A percentile compares a stretch with the other conserved stretches of the same genome.
These are phyloP conservation scores for Clitarchus hookeri DNA, from an alignment of 2,888 invertebrate species.

Conservation along the genomic window DNA sequence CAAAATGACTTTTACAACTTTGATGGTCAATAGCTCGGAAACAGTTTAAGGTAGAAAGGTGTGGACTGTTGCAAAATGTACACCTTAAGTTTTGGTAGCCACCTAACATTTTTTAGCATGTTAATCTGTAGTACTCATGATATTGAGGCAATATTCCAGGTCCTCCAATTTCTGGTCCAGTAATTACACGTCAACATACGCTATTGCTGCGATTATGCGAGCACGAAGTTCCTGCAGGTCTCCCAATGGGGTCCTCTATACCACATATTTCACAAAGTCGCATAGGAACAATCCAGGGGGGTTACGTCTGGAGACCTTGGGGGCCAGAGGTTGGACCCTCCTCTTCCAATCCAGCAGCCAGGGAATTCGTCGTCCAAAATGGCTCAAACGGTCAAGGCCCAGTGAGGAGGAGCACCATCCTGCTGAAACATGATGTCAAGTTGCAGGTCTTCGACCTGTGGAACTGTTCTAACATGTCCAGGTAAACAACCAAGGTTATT, in stretches of 20 bases:
- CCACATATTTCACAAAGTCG: too few species aligned
- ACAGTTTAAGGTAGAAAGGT: too few species aligned
- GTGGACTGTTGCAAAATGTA: too few species aligned
- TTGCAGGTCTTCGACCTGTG: neutral
- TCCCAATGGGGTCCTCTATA: neutral
- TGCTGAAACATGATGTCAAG: neutral
- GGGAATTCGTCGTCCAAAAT: constrained; percentile 15
- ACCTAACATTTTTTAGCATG: too few species aligned
- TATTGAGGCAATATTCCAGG: too few species aligned
- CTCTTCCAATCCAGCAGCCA: neutral
- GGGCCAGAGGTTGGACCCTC: too few species aligned
- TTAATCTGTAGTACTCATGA: too few species aligned
- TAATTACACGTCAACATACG: neutral
- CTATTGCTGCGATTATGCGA: neutral
- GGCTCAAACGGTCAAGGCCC: neutral
- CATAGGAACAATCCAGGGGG: too few species aligned
- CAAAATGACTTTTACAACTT: too few species aligned
- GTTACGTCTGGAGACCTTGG: too few species aligned
- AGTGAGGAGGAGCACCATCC: neutral
- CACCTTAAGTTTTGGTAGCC: too few species aligned
- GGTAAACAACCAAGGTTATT: neutral
- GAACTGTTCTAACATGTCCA: neutral
- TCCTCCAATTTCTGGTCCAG: neutral
- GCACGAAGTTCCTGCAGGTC: neutral
- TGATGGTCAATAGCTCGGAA: too few species aligned